phyloP scores from a whole-genome alignment of 1,140 invertebrate genomes.

The Aradophagus sp. region DNA sequence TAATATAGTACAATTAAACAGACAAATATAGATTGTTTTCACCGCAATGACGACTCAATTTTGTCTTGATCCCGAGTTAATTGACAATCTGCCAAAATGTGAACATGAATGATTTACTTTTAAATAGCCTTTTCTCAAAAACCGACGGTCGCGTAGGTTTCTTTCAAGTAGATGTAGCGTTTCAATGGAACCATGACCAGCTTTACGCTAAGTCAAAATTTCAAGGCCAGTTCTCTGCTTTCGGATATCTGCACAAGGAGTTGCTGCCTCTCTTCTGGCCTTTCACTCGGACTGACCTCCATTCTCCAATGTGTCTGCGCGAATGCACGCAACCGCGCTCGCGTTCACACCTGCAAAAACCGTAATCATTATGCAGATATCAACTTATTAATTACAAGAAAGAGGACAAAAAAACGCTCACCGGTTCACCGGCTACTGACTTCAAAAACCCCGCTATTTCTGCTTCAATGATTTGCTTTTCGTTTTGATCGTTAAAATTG shows the following conservation, averaged over 20 bases:
- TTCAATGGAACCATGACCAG: conserved; percentile 56
- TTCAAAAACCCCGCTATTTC: no score
- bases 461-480: no score
- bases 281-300: conserved; percentile 56
- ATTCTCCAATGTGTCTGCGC: conserved; percentile 40
- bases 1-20: no score
- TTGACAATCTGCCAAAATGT: conserved; percentile 38
- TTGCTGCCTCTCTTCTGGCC: conserved; percentile 48
- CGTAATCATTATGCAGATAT: no score
- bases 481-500: no score
- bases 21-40: no score
- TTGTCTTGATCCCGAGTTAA: no score
- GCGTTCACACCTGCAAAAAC: conserved; percentile 43
- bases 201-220: conserved; percentile 54
- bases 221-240: conserved; percentile 48
- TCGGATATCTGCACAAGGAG: conserved; percentile 36
- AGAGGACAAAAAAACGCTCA: no score
- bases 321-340: conserved; percentile 30
- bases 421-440: no score
- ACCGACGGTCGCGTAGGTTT: conserved; percentile 17
- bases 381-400: no score
- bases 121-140: conserved; percentile 29
- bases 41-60: no score
- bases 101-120: conserved; percentile 46
- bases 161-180: conserved; percentile 26